Evolutionary conservation across 1,140 invertebrate species (phyloP), one percentile per base, ranked within the genome.

Genomic region (Drosophila athabasca): DNA sequence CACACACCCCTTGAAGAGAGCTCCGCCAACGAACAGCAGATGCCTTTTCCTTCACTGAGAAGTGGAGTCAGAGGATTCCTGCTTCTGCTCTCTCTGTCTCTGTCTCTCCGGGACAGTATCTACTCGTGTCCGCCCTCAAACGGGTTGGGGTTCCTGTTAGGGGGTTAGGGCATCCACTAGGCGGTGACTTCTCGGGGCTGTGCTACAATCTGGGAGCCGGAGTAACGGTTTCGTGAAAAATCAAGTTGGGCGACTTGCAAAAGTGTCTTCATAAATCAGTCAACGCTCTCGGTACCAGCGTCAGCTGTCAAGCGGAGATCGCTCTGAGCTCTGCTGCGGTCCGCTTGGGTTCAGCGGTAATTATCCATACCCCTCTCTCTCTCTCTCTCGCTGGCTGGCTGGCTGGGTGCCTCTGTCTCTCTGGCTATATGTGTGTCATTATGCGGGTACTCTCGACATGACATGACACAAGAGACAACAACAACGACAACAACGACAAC

Each of bases 211-310:
- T 11, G 11, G 35, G 55, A 61, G 64, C 45, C 55, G 24, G 24
- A 5, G 69, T 72, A 72, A 72, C 69, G 69, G 69, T 68, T 72
- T 72, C 35, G 67, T 68, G 64, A 71, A 72, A 72, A 72, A 68
- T 72, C 64, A 72, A 62, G 69, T 72, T 61, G 69, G 69, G 69
- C 69, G 69, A 72, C 69, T 72, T 72, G 69, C 69, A 72, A 72
- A 72, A 72, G 69, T 72, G 69, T 72, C 69, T 72, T 72, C 69
- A 72, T 72, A 72, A 72, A 72, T 72, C 69, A 72, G 69, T 72
- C 69, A 72, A 67, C 62, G 69, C 62, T 67, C 55, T 54, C 39
- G 46, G 64, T 60, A 51, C 51, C 64, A 70, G 61, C 69, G 65
- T 72, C 69, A 72, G 69, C 69, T 67, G 62, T 72, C 62, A 67